These are phyloP conservation scores for Lucifuga dentata DNA, from an alignment of 2,113 vertebrate genomes.

Conservation along the genomic window DNA sequence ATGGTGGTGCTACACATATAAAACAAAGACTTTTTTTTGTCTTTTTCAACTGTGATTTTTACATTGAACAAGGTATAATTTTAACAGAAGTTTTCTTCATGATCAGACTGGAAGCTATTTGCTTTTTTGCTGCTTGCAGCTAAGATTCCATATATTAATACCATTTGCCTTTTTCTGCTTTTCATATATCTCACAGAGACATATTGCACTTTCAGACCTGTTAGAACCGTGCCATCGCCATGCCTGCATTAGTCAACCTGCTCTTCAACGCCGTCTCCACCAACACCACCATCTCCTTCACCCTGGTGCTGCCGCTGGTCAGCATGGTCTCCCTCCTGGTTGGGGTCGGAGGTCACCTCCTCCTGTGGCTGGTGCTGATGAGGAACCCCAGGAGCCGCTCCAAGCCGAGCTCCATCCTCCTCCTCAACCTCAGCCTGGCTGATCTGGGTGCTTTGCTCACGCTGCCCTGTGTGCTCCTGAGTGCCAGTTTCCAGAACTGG, in stretches of 20 bases:
- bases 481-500: conserved; percentile 76
- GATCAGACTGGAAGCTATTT: too few species aligned
- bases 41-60: neutral
- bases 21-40: too few species aligned
- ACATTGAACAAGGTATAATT: too few species aligned
- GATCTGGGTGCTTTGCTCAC: conserved; percentile 77
- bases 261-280: conserved; percentile 79
- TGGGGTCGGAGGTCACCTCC: conserved; percentile 75
- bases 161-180: neutral
- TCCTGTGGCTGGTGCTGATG: conserved; percentile 77
- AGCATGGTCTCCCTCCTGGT: conserved; percentile 76
- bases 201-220: too few species aligned
- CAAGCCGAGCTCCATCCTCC: conserved; percentile 74
- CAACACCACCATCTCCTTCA: conserved; percentile 81
- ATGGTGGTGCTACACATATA: too few species aligned
- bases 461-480: conserved; percentile 75
- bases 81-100: too few species aligned
- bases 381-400: conserved; percentile 69
- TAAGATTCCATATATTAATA: too few species aligned
- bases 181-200: neutral
- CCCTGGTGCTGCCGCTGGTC: conserved; percentile 72
- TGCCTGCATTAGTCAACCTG: conserved; percentile 81
- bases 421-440: conserved; percentile 80
- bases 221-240: conserved; percentile 19
- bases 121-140: too few species aligned